These are phyloP conservation scores for Monopterus albus DNA, from an alignment of 2,113 vertebrate species.

Conservation along the genomic window DNA sequence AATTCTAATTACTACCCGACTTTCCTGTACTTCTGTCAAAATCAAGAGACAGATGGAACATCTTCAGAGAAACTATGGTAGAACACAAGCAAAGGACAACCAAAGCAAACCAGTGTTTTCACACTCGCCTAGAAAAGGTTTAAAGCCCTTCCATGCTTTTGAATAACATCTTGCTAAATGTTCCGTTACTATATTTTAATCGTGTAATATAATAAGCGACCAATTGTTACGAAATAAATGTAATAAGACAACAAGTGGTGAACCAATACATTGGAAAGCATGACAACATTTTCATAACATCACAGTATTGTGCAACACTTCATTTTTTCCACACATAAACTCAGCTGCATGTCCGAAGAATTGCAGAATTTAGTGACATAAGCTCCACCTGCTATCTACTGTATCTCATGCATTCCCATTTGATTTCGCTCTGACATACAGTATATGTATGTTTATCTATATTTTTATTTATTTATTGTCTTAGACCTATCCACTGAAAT, in stretches of 20 bases:
- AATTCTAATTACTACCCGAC: not conserved
- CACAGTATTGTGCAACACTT: not conserved
- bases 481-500: not conserved
- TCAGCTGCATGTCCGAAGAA: not conserved
- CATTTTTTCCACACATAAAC: constrained; percentile 7
- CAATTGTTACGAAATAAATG: not conserved
- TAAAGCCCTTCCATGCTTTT: too few relatives aligned
- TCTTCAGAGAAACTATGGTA: too few relatives aligned
- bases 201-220: not conserved
- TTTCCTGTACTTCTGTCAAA: constrained; percentile 1
- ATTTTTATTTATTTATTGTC: too few relatives aligned
- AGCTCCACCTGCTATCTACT: constrained; percentile 8
- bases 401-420: constrained; percentile 10
- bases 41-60: too few relatives aligned
- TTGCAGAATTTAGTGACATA: constrained; percentile 2
- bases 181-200: not conserved
- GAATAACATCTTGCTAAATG: too few relatives aligned
- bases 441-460: too few relatives aligned
- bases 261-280: not conserved
- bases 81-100: too few relatives aligned
- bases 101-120: too few relatives aligned
- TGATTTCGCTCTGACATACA: not conserved
- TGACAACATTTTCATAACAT: constrained; percentile 4
- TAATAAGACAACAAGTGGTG: not conserved
- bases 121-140: too few relatives aligned